Percentiles rank a stretch among this genome's conserved stretches.
These are phyloP conservation scores for Lepidocyrtinus sp. DNA, from an alignment of 2,888 invertebrate genomes.

Conservation along the genomic window DNA sequence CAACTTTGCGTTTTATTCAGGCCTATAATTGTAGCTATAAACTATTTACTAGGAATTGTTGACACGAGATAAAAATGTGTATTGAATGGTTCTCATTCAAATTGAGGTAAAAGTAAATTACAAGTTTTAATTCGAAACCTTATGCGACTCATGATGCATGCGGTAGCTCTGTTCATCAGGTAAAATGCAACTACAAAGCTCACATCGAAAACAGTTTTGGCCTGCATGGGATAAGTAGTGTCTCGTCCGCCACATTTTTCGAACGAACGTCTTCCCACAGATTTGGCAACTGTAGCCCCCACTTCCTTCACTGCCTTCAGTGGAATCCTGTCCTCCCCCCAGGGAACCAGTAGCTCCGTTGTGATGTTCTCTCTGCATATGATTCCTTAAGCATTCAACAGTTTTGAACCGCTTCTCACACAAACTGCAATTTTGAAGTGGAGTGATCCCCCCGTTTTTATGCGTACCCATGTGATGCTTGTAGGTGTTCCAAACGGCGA, in stretches of 20 bases:
- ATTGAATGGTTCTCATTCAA: background rate
- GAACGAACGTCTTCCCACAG: conserved; percentile 56
- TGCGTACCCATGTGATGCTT: conserved; percentile 57
- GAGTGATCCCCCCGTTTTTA: conserved; percentile 31
- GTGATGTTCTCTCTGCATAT: conserved; percentile 50
- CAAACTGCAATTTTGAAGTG: conserved; percentile 44
- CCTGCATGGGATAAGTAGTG: conserved; percentile 58
- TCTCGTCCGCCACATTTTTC: conserved; percentile 58
- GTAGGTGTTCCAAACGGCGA: conserved; percentile 55
- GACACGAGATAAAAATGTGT: too few species aligned
- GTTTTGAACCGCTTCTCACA: conserved; percentile 55
- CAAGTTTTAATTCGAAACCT: conserved; percentile 45
- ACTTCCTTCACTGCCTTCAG: conserved; percentile 9
- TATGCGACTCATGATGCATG: conserved; percentile 56
- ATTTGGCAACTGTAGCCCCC: conserved; percentile 56
- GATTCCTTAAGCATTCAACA: conserved; percentile 42
- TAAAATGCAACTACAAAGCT: conserved; percentile 58
- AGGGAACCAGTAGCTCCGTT: background rate
- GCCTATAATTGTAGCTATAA: too few species aligned
- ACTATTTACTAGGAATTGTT: too few species aligned
- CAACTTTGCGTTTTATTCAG: background rate
- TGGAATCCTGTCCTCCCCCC: background rate
- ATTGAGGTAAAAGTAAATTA: background rate
- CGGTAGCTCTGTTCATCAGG: conserved; percentile 62
- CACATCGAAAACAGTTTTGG: conserved; percentile 61